A percentile compares a stretch with the other conserved stretches of the same genome.
Conservation (phyloP, 2,888 invertebrate species). For the Micropterix aruncella region DNA sequence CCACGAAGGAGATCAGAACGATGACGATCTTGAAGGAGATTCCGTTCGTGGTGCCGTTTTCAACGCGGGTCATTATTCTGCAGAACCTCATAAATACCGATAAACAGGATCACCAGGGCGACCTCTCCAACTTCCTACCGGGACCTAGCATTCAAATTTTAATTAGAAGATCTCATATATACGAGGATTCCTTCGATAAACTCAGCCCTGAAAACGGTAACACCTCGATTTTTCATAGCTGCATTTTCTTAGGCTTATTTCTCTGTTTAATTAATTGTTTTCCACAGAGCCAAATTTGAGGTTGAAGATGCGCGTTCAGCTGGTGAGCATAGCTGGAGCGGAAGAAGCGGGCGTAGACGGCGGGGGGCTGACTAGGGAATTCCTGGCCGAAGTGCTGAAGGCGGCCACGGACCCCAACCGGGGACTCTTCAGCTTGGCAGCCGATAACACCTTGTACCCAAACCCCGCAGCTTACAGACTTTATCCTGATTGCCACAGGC, state of each 20-base stretch:
- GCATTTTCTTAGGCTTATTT: neutral
- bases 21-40: constrained; percentile 81
- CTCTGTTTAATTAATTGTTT: constrained; percentile 2
- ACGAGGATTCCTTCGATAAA: constrained; percentile 96
- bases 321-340: constrained; percentile 80
- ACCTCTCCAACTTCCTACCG: constrained; percentile 56
- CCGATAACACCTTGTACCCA: constrained; percentile 89
- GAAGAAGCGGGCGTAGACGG: constrained; percentile 97
- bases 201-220: constrained; percentile 79
- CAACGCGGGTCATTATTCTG: constrained; percentile 74
- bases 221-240: neutral
- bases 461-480: constrained; percentile 84
- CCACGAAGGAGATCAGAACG: constrained; percentile 76
- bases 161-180: constrained; percentile 82
- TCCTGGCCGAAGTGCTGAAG: constrained; percentile 84
- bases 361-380: constrained; percentile 93
- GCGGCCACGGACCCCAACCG: constrained; percentile 94
- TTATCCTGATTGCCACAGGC: constrained; percentile 74
- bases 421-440: constrained; percentile 80
- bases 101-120: constrained; percentile 60
- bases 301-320: constrained; percentile 72
- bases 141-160: constrained; percentile 64
- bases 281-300: constrained; percentile 71
- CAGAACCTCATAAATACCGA: constrained; percentile 55
- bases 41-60: constrained; percentile 89